A percentile compares a stretch with the other conserved stretches of the same genome.
These are phyloP conservation scores for Bombus confusus DNA, from an alignment of 1,140 invertebrate species.

Conservation along the genomic window DNA sequence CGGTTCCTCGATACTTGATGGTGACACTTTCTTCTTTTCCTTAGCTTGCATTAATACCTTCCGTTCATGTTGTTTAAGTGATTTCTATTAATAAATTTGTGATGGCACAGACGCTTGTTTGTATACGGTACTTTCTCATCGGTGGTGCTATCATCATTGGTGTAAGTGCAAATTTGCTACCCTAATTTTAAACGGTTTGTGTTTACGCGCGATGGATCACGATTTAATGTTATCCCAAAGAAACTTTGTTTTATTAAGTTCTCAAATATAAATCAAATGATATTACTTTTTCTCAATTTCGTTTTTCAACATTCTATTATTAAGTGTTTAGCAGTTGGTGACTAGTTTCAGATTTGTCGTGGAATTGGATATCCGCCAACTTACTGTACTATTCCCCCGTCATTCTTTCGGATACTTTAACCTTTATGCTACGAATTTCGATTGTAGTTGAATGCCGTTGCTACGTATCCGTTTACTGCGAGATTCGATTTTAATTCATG, in stretches of 20 bases:
- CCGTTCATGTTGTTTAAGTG: slow-evolving; percentile 24
- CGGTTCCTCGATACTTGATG: background rate
- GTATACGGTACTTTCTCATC: slow-evolving; percentile 71
- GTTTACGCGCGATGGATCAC: background rate
- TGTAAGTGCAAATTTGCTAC: slow-evolving; percentile 66
- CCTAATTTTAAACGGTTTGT: background rate
- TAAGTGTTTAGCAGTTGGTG: slow-evolving; percentile 13
- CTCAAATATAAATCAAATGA: background rate
- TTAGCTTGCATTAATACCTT: background rate
- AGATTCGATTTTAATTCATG: too few relatives aligned
- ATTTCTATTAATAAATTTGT: slow-evolving; percentile 37
- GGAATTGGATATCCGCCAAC: slow-evolving; percentile 32
- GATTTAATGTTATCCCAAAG: background rate
- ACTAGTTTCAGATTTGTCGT: slow-evolving; percentile 25
- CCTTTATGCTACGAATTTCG: background rate
- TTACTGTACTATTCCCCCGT: background rate
- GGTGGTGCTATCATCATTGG: slow-evolving; percentile 69
- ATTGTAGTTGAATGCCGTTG: background rate
- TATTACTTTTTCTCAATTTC: background rate
- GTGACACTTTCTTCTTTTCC: background rate
- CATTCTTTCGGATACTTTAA: background rate
- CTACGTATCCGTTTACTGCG: too few relatives aligned
- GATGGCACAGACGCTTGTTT: slow-evolving; percentile 66
- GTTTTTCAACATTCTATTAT: slow-evolving; percentile 34
- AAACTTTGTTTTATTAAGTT: background rate